Evolutionary conservation across 2,797 vertebrate species (phyloP), one percentile per base, ranked within the genome.

Genomic region (Corythornis leucogaster): DNA sequence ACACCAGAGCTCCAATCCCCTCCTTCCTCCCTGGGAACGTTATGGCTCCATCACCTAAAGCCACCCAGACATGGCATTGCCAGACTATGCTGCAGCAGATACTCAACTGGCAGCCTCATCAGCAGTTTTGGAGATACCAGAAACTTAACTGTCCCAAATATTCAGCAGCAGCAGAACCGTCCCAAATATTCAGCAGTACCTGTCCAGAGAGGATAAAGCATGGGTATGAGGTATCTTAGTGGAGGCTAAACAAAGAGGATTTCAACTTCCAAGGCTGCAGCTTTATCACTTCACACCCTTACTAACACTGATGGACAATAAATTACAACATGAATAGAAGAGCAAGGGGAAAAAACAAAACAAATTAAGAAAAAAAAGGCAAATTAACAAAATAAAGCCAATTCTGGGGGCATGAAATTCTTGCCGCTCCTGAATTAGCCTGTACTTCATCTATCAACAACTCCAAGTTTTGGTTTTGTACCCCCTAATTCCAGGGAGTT

Each of bases 21-120:
- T 40, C n/a, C 20, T 28, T 48, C 38, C 12, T 40, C 30, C 21
- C 31, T 0, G 0, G 8, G 9, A 48, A 11, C 0, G 0, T 50
- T 19, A 16, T 5, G 6, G 18, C 5, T 55, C 7, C n/a, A 40
- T 12, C 35, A 6, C 38, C 45, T 18, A 4, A 1, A 22, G 15
- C 20, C 38, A 4, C 31, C 42, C 45, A 22, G 26, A 18, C 58
- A 6, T 0, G 0, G 35, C 20, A 5, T 0, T 3, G 1, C 2
- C 0, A 14, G 20, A 31, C 45, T 8, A 9, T 1, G 2, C n/a
- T 5, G 48, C 42, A n/a, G 30, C 54, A 40, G 30, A 3, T 2
- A 3, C 2, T 3, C 1, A n/a, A 40, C 0, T 15, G 11, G 25
- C 31, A 80, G 26, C 46, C n/a, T 38, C 8, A 2, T 35, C 5